These are phyloP conservation scores for Solea senegalensis DNA, from an alignment of 2,113 vertebrate species.

Conservation along the genomic window DNA sequence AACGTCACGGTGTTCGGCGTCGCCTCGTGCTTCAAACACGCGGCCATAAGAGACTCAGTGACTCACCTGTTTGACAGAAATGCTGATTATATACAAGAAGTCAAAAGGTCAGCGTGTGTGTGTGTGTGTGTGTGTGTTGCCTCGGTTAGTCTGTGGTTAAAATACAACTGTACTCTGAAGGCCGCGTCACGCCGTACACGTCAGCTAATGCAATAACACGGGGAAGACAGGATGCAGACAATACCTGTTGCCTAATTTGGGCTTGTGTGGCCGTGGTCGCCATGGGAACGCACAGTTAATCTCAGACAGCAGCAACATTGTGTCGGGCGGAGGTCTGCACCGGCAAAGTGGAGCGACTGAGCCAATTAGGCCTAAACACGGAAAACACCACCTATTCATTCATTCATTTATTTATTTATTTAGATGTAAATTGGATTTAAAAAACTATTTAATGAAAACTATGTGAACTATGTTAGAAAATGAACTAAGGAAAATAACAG, in stretches of 20 bases:
- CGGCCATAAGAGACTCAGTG: slow-evolving; percentile 93
- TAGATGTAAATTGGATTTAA: too few relatives aligned
- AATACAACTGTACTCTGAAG: background rate
- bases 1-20: slow-evolving; percentile 94
- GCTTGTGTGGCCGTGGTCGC: slow-evolving; percentile 71
- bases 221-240: slow-evolving; percentile 69
- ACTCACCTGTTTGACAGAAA: slow-evolving; percentile 97
- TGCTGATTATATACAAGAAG: slow-evolving; percentile 94
- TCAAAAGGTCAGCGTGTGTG: slow-evolving; percentile 92
- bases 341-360: slow-evolving; percentile 55
- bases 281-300: slow-evolving; percentile 78
- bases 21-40: slow-evolving; percentile 95
- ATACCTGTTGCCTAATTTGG: slow-evolving; percentile 74
- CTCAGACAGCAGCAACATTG: slow-evolving; percentile 59
- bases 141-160: background rate
- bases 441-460: too few relatives aligned
- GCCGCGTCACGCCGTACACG: background rate
- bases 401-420: too few relatives aligned
- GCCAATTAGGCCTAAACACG: slow-evolving; percentile 49
- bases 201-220: slow-evolving; percentile 39
- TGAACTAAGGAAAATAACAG: too few relatives aligned
- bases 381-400: slow-evolving; percentile 21
- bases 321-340: slow-evolving; percentile 60
- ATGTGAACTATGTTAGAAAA: too few relatives aligned
- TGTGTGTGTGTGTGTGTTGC: background rate